Conservation (phyloP, 2,113 vertebrate species). For the Cyprinodon variegatus region DNA sequence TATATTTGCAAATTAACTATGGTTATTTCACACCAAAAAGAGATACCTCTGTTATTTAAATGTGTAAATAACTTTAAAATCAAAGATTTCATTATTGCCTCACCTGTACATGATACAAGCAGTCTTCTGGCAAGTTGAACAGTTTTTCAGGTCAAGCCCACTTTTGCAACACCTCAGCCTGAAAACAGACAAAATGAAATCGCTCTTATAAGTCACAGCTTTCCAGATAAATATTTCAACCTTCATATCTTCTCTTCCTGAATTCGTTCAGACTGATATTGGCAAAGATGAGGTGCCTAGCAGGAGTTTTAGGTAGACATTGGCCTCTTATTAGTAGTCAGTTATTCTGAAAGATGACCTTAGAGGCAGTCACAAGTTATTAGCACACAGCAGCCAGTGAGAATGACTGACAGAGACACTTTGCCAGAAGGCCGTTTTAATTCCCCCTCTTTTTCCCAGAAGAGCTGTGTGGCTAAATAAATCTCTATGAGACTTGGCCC, state of each 20-base stretch:
- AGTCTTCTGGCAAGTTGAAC: slow-evolving; percentile 79
- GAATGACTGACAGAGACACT: slow-evolving; percentile 71
- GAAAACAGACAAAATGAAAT: slow-evolving; percentile 18
- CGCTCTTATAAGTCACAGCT: background rate
- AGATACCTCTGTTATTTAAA: background rate
- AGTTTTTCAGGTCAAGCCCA: slow-evolving; percentile 78
- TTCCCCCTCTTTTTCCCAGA: slow-evolving; percentile 64
- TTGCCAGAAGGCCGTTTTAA: slow-evolving; percentile 63
- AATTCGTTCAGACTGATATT: slow-evolving; percentile 12
- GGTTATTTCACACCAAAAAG: background rate
- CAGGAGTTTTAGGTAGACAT: slow-evolving; percentile 40
- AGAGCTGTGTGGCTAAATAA: slow-evolving; percentile 63
- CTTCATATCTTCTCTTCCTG: slow-evolving; percentile 16
- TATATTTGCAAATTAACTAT: background rate
- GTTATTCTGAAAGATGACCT: slow-evolving; percentile 69
- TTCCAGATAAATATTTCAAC: slow-evolving; percentile 12
- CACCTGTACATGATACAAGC: slow-evolving; percentile 82
- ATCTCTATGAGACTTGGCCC: slow-evolving; percentile 47
- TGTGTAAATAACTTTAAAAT: background rate
- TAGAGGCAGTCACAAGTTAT: slow-evolving; percentile 64
- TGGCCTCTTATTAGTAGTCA: slow-evolving; percentile 52
- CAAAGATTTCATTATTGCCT: slow-evolving; percentile 28
- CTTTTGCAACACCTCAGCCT: slow-evolving; percentile 66
- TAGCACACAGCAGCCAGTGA: slow-evolving; percentile 55
- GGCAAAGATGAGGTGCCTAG: slow-evolving; percentile 38